Conservation (phyloP, 2,113 vertebrate genomes). For the Callospermophilus lateralis region DNA sequence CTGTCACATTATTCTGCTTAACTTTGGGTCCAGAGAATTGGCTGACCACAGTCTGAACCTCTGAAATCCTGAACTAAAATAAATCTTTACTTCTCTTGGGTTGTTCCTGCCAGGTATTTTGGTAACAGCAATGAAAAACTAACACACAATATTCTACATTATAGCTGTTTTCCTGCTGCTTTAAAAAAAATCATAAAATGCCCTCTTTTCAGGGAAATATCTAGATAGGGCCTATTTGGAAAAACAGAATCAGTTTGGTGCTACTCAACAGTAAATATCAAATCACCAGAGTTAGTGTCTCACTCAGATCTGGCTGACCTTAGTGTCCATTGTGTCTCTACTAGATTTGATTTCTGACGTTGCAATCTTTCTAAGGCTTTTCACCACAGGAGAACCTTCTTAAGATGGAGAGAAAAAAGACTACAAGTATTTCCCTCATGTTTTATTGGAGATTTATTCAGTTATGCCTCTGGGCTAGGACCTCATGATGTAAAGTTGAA, state of each 20-base stretch:
- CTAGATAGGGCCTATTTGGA: background rate
- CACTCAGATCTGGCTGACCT: background rate
- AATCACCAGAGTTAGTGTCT: background rate
- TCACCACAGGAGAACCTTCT: background rate
- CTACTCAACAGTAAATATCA: background rate
- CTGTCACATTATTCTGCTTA: no score
- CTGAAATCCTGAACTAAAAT: no score
- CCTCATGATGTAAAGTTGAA: background rate
- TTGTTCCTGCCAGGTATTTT: no score
- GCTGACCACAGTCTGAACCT: no score
- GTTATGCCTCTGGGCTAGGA: background rate
- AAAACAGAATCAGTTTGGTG: background rate
- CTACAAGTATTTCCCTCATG: background rate
- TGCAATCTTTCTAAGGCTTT: background rate
- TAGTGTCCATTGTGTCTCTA: background rate
- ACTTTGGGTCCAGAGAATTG: no score
- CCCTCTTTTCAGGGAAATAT: background rate
- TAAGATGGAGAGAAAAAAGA: background rate
- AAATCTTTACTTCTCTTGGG: no score
- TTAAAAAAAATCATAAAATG: background rate
- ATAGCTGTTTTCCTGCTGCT: background rate
- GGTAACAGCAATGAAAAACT: no score
- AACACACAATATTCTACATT: background rate
- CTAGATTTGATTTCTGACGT: background rate
- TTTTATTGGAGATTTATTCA: conserved; percentile 1